Percentiles rank a stretch among this genome's conserved stretches.
Conservation (phyloP, 2,797 vertebrate genomes). For the Pangasius krempfi region DNA sequence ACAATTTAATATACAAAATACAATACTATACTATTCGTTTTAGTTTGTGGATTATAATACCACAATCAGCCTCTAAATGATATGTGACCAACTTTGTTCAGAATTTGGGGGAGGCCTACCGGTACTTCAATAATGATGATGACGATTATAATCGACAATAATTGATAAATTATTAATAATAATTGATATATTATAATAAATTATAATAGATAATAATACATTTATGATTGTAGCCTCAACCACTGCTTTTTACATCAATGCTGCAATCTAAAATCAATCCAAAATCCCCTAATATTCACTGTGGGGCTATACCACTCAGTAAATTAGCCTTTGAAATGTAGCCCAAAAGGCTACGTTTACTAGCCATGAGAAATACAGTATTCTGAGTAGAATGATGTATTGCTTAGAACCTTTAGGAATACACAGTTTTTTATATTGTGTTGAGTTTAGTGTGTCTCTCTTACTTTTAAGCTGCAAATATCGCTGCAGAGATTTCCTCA, state of each 20-base stretch:
- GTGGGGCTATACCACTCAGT: background rate
- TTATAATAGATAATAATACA: background rate
- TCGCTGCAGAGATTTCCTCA: background rate
- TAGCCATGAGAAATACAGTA: conserved; percentile 20
- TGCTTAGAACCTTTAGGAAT: background rate
- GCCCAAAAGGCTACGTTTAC: background rate
- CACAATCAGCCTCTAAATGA: background rate
- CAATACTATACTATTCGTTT: background rate
- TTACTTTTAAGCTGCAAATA: background rate
- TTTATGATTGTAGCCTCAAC: background rate
- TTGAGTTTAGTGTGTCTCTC: background rate
- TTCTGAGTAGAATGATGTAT: background rate
- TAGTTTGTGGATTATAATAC: too few species aligned
- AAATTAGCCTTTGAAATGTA: background rate
- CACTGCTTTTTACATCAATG: background rate
- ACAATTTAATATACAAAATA: background rate
- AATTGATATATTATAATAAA: background rate
- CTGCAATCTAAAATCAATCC: background rate
- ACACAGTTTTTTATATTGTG: background rate
- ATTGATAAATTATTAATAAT: background rate
- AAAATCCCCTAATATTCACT: background rate
- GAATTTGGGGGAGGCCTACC: background rate
- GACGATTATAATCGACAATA: background rate
- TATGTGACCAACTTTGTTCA: background rate
- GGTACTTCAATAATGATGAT: background rate